These are phyloP conservation scores for Beroe forskalii DNA, from an alignment of 37 sponge, comb jelly and placozoan species.

Conservation along the genomic window DNA sequence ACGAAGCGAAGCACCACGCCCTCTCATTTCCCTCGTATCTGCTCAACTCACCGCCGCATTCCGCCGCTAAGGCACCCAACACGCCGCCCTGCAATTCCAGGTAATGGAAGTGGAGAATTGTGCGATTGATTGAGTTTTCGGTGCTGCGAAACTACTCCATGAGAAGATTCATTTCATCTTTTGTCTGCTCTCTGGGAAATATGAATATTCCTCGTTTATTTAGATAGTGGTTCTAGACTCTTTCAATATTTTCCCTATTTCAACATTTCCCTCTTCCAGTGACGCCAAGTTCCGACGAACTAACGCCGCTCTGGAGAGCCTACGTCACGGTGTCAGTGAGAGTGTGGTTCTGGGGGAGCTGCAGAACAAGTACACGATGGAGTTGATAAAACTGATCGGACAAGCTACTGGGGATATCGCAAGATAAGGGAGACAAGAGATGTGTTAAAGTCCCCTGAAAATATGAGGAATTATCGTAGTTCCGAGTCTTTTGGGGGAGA, in stretches of 20 bases:
- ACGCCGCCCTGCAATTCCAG: no score
- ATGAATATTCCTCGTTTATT: no score
- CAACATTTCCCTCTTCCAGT: no score
- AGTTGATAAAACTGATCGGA: conserved; percentile 50
- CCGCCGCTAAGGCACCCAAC: no score
- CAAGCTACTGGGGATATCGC: not conserved
- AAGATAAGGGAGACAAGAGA: not conserved
- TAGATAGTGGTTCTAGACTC: no score
- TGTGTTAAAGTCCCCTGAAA: no score
- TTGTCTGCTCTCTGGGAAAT: no score
- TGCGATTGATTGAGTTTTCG: no score
- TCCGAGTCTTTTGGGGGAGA: not conserved
- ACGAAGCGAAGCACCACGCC: not conserved
- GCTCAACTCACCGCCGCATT: not conserved
- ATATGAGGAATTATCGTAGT: not conserved
- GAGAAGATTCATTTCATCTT: no score
- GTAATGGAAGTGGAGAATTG: no score
- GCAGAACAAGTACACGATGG: conserved; percentile 30
- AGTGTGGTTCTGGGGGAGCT: not conserved
- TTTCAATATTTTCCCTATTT: no score
- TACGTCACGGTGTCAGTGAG: not conserved
- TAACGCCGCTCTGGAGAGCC: not conserved
- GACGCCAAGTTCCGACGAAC: not conserved
- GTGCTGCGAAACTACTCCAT: no score
- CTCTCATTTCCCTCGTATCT: not conserved